phyloP scores from a whole-genome alignment of 2,113 vertebrate genomes.

The Strix uralensis region DNA sequence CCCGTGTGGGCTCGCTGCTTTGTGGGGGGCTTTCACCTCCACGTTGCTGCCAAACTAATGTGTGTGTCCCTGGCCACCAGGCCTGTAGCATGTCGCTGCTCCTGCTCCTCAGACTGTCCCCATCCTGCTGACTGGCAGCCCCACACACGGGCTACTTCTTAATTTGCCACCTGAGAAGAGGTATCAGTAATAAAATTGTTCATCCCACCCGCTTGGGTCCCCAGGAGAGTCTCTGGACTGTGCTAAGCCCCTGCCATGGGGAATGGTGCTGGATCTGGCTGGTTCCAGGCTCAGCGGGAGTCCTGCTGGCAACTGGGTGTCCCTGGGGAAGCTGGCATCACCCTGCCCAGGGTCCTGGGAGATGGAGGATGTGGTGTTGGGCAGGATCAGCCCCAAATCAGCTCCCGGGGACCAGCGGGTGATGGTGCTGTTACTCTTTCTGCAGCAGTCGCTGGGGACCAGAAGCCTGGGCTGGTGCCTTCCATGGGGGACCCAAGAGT shows the following conservation, averaged over 20 bases:
- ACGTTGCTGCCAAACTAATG: not conserved
- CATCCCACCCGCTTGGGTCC: not conserved
- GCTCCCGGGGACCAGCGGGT: not conserved
- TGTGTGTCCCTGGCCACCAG: not conserved
- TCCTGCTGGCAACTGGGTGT: not conserved
- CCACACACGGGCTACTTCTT: not conserved
- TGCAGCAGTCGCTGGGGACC: accelerated
- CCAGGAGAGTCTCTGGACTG: not conserved
- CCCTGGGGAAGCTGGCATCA: accelerated
- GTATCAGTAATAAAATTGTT: slow-evolving; percentile 33
- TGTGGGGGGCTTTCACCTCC: not conserved
- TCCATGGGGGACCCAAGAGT: not conserved
- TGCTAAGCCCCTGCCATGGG: accelerated
- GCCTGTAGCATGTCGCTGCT: slow-evolving; percentile 17
- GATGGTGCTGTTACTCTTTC: slow-evolving; percentile 26
- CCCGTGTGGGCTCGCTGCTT: not conserved
- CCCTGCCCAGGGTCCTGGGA: not conserved
- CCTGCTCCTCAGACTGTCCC: not conserved
- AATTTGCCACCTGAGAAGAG: not conserved
- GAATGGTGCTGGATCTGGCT: accelerated
- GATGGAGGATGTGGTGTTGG: accelerated
- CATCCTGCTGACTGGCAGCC: not conserved
- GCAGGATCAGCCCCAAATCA: not conserved
- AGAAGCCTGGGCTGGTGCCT: not conserved
- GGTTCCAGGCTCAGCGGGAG: accelerated